These are phyloP conservation scores for Achatina immaculata DNA, from an alignment of 1,140 invertebrate genomes.

Conservation along the genomic window DNA sequence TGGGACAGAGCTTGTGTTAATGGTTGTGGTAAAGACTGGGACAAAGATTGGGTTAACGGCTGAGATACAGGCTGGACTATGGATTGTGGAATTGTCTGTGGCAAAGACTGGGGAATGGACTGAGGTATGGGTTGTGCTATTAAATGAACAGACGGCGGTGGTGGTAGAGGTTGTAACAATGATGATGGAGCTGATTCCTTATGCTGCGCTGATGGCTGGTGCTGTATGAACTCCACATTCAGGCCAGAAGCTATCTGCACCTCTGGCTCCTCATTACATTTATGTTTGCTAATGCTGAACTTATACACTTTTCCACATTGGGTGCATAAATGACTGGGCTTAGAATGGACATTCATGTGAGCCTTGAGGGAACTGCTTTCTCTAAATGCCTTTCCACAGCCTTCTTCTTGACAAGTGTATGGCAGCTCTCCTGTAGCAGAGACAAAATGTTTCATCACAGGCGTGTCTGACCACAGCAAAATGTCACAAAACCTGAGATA, in stretches of 20 bases:
- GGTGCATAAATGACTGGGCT: conserved; percentile 25
- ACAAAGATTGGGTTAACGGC: neutral
- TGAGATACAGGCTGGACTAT: neutral
- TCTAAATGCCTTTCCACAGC: conserved; percentile 23
- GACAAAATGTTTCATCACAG: neutral
- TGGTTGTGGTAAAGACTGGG: neutral
- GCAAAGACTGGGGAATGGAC: neutral
- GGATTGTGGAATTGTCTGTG: neutral
- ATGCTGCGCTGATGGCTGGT: neutral
- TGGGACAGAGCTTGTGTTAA: neutral
- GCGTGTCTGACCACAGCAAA: neutral
- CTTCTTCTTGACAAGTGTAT: conserved; percentile 22
- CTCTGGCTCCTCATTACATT: conserved; percentile 4
- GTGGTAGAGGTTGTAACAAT: neutral
- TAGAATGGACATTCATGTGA: conserved; percentile 18
- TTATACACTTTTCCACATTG: conserved; percentile 36
- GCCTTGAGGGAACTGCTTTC: neutral
- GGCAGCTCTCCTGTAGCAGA: conserved; percentile 14
- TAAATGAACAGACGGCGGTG: neutral
- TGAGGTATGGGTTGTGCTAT: neutral
- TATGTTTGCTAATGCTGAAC: conserved; percentile 29
- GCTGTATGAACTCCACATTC: neutral
- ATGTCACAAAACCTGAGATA: neutral
- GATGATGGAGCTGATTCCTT: neutral
- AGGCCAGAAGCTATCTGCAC: neutral